Evolutionary conservation across 2,113 vertebrate species (phyloP), one percentile per base, ranked within the genome.

Genomic region (Climacteris rufus): DNA sequence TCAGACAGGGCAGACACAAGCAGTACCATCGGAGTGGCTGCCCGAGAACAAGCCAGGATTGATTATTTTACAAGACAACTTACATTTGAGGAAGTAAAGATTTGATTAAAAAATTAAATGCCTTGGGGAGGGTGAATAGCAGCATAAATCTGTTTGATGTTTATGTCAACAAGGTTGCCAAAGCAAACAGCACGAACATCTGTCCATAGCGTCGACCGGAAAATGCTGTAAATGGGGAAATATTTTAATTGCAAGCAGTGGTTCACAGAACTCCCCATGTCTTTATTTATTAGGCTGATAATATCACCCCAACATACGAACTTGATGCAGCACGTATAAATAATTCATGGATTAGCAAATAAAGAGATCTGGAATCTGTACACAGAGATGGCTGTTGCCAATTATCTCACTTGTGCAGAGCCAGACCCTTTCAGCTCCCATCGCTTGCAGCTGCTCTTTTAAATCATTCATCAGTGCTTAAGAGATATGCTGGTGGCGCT

Each of bases 301-400:
- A 88, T 95, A 95, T 94, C 97, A 78, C 95, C 94, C 94, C 94
- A 33, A 66, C 91, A 74, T 87, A 79, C 84, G 90, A 97, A 94
- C 94, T 95, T 89, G 81, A 90, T 89, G 93, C 59, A 54, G 77
- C 53, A 13, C 2, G 0, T 64, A 96, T 97, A 80, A 97, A 97
- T 98, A 97, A 98, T 98, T 97, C 97, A 98, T 97, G 83, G 91
- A 33, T 95, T 61, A 89, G 94, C 95, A 97, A 98, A 98, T 98
- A 97, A 97, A 98, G 97, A 98, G 98, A 97, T 98, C 97, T 96
- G 94, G 93, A 95, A 90, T 95, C 97, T 82, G 90, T 79, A 92
- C 92, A 57, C 95, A 88, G 97, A 93, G 93, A 47, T 93, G 90
- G 96, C 94, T 82, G 25, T 82, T 90, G 97, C 96, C 97, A 97